Base-by-base conservation (phyloP, 2,797 vertebrate species). In the Chaetophractus vellerosus region DNA sequence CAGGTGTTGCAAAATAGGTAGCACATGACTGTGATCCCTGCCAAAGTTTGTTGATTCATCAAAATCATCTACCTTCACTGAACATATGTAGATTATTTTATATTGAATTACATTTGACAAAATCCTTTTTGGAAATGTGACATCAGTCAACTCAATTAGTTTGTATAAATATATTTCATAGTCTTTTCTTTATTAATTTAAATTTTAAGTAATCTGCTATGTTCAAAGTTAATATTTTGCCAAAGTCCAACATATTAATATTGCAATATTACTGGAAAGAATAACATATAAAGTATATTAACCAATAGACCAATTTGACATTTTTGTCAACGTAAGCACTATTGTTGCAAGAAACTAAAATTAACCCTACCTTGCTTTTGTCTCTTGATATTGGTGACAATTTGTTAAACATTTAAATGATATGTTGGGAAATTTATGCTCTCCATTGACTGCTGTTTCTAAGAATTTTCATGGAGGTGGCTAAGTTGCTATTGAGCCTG, bases 311-410 rank as follows among this genome's bases (percentile, higher is more conserved):
- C 45, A 9, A 74, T 41, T 6, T 91, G n/a, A 7, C 3, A 68
- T 57, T 74, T 59, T 23, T 33, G 1, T 24, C 45, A 80, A 16
- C 0, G 1, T 83, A 69, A 69, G 11, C 24, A 31, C 28, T 50
- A 28, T 8, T 41, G 3, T 14, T 83, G 9, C 38, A 89, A 86
- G 31, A 76, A 87, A 88, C 45, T 72, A 76, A 96, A 87, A 90
- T 88, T 57, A 50, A 59, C 18, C 4, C 9, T 55, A 12, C 26
- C 4, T 69, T 50, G 11, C n/a, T 69, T 90, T 88, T 66, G 16
- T 71, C 24, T 96, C 36, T 66, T 71, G 33, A 74, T 5, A 41
- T n/a, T 50, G 23, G 7, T 28, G 24, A n/a, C n/a, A 61, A 88
- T 66, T 19, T 69, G 15, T 10, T 84, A 45, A 76, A 41, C 91